These are phyloP conservation scores for Drosophila chauvacae DNA, from an alignment of 1,140 invertebrate species.

Conservation along the genomic window DNA sequence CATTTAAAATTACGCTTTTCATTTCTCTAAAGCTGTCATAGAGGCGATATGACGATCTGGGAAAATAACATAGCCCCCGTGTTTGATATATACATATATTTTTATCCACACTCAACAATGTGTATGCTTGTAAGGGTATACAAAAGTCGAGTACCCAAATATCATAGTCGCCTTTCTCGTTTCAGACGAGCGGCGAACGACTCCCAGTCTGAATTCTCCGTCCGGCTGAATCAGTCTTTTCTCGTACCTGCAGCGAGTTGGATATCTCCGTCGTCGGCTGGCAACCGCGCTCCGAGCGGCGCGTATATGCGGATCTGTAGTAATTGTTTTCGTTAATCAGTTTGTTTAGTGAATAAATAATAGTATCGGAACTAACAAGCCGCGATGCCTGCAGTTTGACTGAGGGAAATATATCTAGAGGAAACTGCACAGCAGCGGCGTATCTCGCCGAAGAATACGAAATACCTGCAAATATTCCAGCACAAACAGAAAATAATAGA, in stretches of 20 bases:
- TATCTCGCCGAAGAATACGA: constrained; percentile 14
- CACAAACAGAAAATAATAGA: constrained; percentile 24
- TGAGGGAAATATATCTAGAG: constrained; percentile 23
- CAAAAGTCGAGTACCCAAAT: not conserved
- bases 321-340: constrained; percentile 26
- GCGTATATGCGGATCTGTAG: constrained; percentile 41
- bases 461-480: constrained; percentile 27
- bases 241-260: constrained; percentile 71
- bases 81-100: not conserved
- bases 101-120: not conserved
- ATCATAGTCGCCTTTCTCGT: not conserved
- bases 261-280: constrained; percentile 61
- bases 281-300: constrained; percentile 48
- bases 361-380: constrained; percentile 3
- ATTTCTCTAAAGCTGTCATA: too few species aligned
- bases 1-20: too few species aligned
- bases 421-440: constrained; percentile 21
- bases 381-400: constrained; percentile 6
- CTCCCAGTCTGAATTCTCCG: constrained; percentile 38
- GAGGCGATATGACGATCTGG: too few species aligned
- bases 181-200: constrained; percentile 1
- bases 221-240: constrained; percentile 65
- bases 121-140: constrained; percentile 1
- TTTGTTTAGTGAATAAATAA: constrained; percentile 33
- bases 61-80: too few species aligned